Evolutionary conservation across 2,888 invertebrate genomes (phyloP).

Genomic region (Cheilosia urbana): DNA sequence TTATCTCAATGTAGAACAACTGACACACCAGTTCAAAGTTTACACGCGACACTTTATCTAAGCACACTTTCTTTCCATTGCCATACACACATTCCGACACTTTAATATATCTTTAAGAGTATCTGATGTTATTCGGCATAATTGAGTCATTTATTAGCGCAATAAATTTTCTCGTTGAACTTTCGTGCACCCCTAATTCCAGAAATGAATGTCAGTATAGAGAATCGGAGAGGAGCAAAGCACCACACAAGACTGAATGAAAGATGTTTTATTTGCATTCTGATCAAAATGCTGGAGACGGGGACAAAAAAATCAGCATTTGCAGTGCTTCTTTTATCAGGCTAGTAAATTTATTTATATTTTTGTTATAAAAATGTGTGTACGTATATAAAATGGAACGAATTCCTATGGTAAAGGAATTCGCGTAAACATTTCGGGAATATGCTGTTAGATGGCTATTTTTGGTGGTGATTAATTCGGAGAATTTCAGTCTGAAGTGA

Average conservation of each 20-base stretch:
- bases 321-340: background rate
- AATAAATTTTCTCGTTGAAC: slow-evolving; percentile 69
- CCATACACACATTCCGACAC: slow-evolving; percentile 12
- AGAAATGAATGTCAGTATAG: slow-evolving; percentile 32
- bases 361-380: background rate
- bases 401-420: slow-evolving; percentile 39
- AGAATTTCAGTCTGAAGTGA: slow-evolving; percentile 31
- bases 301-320: background rate
- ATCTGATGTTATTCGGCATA: slow-evolving; percentile 56
- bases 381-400: slow-evolving; percentile 6
- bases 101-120: slow-evolving; percentile 24
- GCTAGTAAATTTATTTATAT: slow-evolving; percentile 6
- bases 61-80: slow-evolving; percentile 1
- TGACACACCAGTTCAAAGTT: slow-evolving; percentile 40
- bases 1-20: slow-evolving; percentile 9
- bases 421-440: slow-evolving; percentile 36
- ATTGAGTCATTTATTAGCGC: slow-evolving; percentile 71
- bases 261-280: slow-evolving; percentile 34
- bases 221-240: slow-evolving; percentile 9
- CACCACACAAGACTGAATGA: slow-evolving; percentile 7
- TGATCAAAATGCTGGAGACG: background rate
- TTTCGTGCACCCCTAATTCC: slow-evolving; percentile 54
- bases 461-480: slow-evolving; percentile 50
- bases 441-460: slow-evolving; percentile 51
- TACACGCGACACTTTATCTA: slow-evolving; percentile 47